Evolutionary conservation across 2,113 vertebrate genomes (phyloP).

Genomic region (Brachypodius melanocephalos): DNA sequence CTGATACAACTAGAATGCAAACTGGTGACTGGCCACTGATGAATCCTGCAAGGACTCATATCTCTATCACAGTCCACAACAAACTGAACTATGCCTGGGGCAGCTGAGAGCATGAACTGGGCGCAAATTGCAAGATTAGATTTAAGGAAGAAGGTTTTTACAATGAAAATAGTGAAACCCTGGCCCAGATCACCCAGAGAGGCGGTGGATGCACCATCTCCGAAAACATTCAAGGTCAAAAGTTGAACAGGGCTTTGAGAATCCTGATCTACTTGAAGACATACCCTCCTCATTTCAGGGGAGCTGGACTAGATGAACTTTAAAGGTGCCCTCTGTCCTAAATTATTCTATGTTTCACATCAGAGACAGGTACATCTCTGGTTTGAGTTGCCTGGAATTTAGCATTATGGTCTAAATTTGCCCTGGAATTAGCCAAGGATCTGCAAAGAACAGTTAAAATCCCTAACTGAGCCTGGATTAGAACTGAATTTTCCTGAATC

Average conservation of each 20-base stretch:
- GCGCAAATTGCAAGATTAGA: background rate
- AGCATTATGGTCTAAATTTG: conserved; percentile 1
- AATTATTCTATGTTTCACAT: background rate
- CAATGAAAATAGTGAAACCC: background rate
- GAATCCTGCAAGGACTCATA: background rate
- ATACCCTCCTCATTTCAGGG: background rate
- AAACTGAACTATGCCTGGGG: background rate
- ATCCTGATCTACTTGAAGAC: background rate
- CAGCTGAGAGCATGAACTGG: background rate
- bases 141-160: background rate
- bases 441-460: conserved; percentile 7
- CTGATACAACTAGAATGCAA: background rate
- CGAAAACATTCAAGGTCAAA: background rate
- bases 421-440: background rate
- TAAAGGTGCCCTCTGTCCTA: background rate
- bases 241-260: background rate
- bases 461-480: background rate
- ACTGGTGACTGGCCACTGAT: background rate
- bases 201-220: background rate
- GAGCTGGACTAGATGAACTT: background rate
- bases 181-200: background rate
- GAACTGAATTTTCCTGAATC: conserved; percentile 21
- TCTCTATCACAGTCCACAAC: background rate
- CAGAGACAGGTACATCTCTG: background rate
- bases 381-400: background rate